Percentiles rank a stretch among this genome's conserved stretches.
These are phyloP conservation scores for Dendrolimus kikuchii DNA, from an alignment of 1,140 invertebrate genomes.

Conservation along the genomic window DNA sequence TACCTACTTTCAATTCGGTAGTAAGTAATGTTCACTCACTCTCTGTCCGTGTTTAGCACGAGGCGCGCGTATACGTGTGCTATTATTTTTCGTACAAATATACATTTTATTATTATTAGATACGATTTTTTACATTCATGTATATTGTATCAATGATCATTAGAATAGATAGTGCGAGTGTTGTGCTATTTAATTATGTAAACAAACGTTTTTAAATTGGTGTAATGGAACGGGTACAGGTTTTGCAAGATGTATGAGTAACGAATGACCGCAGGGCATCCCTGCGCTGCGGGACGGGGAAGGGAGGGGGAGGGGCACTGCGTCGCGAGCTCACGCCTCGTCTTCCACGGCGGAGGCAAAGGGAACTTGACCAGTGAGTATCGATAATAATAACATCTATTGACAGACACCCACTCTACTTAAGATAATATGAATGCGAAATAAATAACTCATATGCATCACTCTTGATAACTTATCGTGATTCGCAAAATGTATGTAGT, in stretches of 20 bases:
- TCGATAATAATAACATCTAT: background rate
- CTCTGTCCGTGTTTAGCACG: conserved; percentile 23
- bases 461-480: conserved; percentile 4
- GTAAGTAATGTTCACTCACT: conserved; percentile 26
- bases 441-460: background rate
- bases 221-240: conserved; percentile 26
- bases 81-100: conserved; percentile 12
- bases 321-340: conserved; percentile 15
- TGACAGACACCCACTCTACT: too few species aligned
- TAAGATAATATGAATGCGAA: background rate
- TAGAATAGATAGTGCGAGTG: conserved; percentile 15
- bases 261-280: conserved; percentile 48
- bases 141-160: conserved; percentile 8
- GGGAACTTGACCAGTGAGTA: conserved; percentile 21
- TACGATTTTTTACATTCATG: conserved; percentile 12
- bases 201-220: conserved; percentile 23
- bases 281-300: conserved; percentile 29
- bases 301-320: conserved; percentile 22
- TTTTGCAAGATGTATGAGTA: conserved; percentile 52
- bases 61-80: conserved; percentile 21
- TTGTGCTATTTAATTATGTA: conserved; percentile 25
- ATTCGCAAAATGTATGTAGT: conserved; percentile 2
- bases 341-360: conserved; percentile 14
- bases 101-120: conserved; percentile 4
- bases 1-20: conserved; percentile 27